Percentiles rank a stretch among this genome's conserved stretches.
These are phyloP conservation scores for Panzeria rudis DNA, from an alignment of 2,888 invertebrate genomes.

Conservation along the genomic window DNA sequence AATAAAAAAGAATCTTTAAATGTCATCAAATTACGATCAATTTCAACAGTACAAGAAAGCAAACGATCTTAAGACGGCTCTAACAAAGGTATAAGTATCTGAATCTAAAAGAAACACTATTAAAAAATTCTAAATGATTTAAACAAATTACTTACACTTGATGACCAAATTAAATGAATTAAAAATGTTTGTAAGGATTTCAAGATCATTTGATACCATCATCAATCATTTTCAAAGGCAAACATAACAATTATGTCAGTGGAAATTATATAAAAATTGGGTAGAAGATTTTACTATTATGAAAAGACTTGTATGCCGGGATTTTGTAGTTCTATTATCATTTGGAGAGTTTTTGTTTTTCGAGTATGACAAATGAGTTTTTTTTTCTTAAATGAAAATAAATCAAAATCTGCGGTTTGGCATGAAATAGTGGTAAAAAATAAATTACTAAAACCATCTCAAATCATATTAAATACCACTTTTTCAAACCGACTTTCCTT, in stretches of 20 bases:
- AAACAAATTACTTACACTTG: conserved; percentile 66
- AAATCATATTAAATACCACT: too few relatives aligned
- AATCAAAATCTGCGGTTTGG: conserved; percentile 32
- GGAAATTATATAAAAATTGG: conserved; percentile 20
- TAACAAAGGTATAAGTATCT: conserved; percentile 1
- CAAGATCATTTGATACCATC: conserved; percentile 33
- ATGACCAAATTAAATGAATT: conserved; percentile 35
- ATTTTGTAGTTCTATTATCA: conserved; percentile 1
- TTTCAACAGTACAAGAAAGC: conserved; percentile 20
- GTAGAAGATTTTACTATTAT: background rate
- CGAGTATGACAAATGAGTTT: conserved; percentile 35
- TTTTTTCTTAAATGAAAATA: background rate
- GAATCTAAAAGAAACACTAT: background rate
- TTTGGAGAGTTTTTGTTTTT: background rate
- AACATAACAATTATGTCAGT: conserved; percentile 48
- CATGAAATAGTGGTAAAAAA: background rate
- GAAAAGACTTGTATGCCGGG: background rate
- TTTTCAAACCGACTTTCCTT: too few relatives aligned
- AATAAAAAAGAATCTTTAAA: conserved; percentile 33
- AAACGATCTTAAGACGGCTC: background rate
- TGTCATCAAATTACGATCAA: conserved; percentile 69
- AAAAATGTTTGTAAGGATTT: conserved; percentile 5
- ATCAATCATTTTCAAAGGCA: conserved; percentile 59
- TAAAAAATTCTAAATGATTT: conserved; percentile 28
- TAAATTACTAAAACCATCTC: too few relatives aligned